phyloP scores from a whole-genome alignment of 2,797 vertebrate genomes.

The Phataginus tetradactyla region DNA sequence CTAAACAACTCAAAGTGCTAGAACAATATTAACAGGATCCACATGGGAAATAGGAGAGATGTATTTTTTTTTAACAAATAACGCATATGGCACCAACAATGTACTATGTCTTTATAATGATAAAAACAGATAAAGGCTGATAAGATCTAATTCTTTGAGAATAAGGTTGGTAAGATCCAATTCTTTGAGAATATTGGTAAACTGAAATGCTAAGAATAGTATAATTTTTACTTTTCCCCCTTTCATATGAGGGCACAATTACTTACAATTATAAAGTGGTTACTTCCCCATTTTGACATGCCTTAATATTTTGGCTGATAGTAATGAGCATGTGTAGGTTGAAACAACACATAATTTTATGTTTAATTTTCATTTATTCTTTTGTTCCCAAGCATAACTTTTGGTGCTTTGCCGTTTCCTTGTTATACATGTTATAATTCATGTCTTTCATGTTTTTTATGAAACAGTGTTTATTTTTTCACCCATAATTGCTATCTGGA shows the following conservation, averaged over 20 bases:
- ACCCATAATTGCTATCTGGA: not conserved
- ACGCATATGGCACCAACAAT: not conserved
- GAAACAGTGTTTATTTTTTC: not conserved
- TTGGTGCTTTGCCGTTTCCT: not conserved
- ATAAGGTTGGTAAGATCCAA: not conserved
- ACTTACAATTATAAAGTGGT: not conserved
- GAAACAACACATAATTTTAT: not conserved
- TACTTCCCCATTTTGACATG: not conserved
- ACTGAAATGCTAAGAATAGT: not conserved
- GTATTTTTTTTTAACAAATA: not conserved
- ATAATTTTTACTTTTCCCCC: not conserved
- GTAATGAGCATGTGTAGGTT: not conserved
- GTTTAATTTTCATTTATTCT: not conserved
- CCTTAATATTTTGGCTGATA: not conserved
- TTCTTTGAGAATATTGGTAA: not conserved
- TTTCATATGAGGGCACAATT: not conserved
- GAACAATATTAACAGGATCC: not conserved
- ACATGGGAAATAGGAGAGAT: not conserved
- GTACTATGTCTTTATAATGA: not conserved
- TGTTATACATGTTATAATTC: not conserved
- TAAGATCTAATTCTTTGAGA: not conserved
- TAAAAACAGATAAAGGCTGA: not conserved
- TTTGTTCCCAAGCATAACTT: not conserved
- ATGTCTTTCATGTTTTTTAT: not conserved
- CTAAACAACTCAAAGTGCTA: not conserved